Percentiles rank a stretch among this genome's conserved stretches.
These are phyloP conservation scores for Musca vetustissima DNA, from an alignment of 1,140 invertebrate genomes.

Conservation along the genomic window DNA sequence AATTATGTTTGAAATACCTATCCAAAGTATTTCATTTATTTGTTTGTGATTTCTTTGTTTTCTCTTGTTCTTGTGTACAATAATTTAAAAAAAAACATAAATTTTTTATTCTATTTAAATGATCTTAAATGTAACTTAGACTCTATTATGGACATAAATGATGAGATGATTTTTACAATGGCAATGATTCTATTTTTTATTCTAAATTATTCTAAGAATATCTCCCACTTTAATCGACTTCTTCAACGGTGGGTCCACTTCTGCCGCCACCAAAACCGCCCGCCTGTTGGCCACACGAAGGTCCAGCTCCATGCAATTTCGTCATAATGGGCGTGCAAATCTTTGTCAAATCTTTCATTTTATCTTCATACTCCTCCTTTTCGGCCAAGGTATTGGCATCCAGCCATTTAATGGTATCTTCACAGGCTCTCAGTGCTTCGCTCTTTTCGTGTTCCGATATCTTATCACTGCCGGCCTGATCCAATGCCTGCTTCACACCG, in stretches of 20 bases:
- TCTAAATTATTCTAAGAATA: too few species aligned
- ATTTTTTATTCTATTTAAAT: too few species aligned
- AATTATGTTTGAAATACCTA: too few species aligned
- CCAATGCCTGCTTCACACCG: conserved; percentile 64
- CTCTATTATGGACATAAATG: too few species aligned
- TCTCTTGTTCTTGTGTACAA: too few species aligned
- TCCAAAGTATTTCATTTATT: too few species aligned
- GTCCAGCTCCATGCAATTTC: conserved; percentile 58
- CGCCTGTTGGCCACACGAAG: conserved; percentile 52
- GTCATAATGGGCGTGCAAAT: conserved; percentile 62
- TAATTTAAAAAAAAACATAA: too few species aligned
- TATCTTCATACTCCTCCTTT: conserved; percentile 67
- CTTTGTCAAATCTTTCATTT: conserved; percentile 60
- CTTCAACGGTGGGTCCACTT: conserved; percentile 39
- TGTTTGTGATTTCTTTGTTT: too few species aligned
- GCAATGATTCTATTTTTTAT: too few species aligned
- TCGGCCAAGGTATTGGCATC: conserved; percentile 65
- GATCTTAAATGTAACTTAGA: too few species aligned
- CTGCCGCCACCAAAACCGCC: conserved; percentile 41
- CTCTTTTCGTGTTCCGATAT: conserved; percentile 66
- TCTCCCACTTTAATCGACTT: conserved; percentile 39
- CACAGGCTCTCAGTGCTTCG: conserved; percentile 61
- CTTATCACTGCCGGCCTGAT: conserved; percentile 61
- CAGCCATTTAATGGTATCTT: conserved; percentile 64
- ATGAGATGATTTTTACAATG: conserved; percentile 37